These are phyloP conservation scores for Geotrypetes seraphini DNA, from an alignment of 2,797 vertebrate genomes.

Conservation along the genomic window DNA sequence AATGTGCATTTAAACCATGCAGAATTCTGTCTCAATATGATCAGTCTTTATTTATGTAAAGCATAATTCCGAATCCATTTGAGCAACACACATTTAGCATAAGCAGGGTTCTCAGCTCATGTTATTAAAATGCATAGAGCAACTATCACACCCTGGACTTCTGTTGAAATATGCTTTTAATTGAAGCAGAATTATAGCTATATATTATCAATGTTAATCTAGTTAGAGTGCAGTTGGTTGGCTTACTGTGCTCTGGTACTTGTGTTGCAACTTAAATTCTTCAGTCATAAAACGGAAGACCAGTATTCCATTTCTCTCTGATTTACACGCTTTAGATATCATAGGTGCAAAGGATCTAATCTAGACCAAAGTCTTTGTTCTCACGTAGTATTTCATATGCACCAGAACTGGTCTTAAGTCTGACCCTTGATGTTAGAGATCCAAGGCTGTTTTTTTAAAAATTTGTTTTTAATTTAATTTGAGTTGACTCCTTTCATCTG, in stretches of 20 bases:
- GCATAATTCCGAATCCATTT: slow-evolving; percentile 43
- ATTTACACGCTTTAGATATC: too few relatives aligned
- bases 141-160: slow-evolving; percentile 38
- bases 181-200: slow-evolving; percentile 52
- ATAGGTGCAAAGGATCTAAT: too few relatives aligned
- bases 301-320: background rate
- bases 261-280: slow-evolving; percentile 8
- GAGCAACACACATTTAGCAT: slow-evolving; percentile 35
- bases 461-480: too few relatives aligned
- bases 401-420: too few relatives aligned
- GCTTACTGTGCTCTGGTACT: slow-evolving; percentile 10
- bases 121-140: slow-evolving; percentile 50
- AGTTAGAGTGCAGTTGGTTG: slow-evolving; percentile 26
- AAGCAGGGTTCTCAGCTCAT: slow-evolving; percentile 33
- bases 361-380: too few relatives aligned
- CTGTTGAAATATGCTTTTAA: slow-evolving; percentile 60
- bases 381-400: too few relatives aligned
- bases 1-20: slow-evolving; percentile 25
- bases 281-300: slow-evolving; percentile 17
- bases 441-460: too few relatives aligned
- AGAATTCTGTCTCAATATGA: slow-evolving; percentile 49
- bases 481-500: too few relatives aligned
- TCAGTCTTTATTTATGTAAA: slow-evolving; percentile 55
- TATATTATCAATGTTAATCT: slow-evolving; percentile 42
- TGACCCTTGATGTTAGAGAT: too few relatives aligned